Evolutionary conservation across 2,113 vertebrate species (phyloP), one percentile per base, ranked within the genome.

Genomic region (Turnix velox): DNA sequence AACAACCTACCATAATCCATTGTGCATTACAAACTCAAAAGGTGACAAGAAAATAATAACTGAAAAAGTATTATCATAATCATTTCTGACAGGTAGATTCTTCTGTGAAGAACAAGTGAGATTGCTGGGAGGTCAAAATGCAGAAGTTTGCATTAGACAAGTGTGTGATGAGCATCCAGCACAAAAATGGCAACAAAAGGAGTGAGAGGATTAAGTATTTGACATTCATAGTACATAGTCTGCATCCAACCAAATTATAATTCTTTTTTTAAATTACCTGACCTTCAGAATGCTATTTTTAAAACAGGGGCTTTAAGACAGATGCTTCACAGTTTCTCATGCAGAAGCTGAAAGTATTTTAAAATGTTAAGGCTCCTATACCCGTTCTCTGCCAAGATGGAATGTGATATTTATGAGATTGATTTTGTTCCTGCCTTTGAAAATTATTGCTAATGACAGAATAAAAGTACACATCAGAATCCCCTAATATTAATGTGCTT

Each of bases 371-470:
- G 71, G 4, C 35, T 63, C 73, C 46, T 58, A 0, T 66, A 14
- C 27, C 43, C 28, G 13, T 58, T 87, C 79, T 87, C 49, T 94
- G 35, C 43, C 67, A 75, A 67, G n/a, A 59, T 0, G 2, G 23
- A 71, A 18, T 82, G 51, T 2, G 5, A n/a, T 84, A 87, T 91
- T 87, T 81, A 59, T 39, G 43, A 75, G 51, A 86, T 24, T 62
- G 30, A 62, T 84, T 89, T 91, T 82, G 10, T 63, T 87, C 57
- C 61, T 89, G n/a, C 74, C 48, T 63, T 87, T 89, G 35, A 9
- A 81, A 84, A 71, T 82, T 74, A 75, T 75, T 59, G 23, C 14
- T 84, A 84, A 57, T 42, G 55, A 30, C 14, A 49, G 81, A 84
- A 73, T 48, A 48, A 14, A 58, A 84, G 6, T n/a, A 51, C 27